Conservation (phyloP, 2,113 vertebrate genomes). For the Scatophagus argus region DNA sequence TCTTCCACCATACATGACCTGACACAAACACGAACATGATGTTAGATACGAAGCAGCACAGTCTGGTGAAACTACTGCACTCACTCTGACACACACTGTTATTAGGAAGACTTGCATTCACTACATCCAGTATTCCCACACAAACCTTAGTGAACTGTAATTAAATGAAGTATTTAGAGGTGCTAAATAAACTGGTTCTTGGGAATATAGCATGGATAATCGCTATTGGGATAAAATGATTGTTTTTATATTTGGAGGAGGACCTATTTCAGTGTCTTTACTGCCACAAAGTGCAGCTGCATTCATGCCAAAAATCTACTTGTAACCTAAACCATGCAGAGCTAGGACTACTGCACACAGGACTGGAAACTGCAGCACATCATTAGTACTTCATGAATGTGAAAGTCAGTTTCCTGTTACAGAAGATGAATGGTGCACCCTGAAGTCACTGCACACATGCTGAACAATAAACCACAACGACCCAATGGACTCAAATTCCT, state of each 20-base stretch:
- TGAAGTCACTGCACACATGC: slow-evolving; percentile 16
- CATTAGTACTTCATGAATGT: slow-evolving; percentile 1
- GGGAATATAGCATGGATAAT: neutral
- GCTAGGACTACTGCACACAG: slow-evolving; percentile 59
- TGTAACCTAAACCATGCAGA: slow-evolving; percentile 71
- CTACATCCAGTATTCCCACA: neutral
- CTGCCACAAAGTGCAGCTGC: slow-evolving; percentile 35
- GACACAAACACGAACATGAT: slow-evolving; percentile 63
- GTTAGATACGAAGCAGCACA: slow-evolving; percentile 10
- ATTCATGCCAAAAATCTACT: slow-evolving; percentile 55
- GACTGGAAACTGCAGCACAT: slow-evolving; percentile 61
- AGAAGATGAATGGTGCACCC: neutral
- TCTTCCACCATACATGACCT: slow-evolving; percentile 99
- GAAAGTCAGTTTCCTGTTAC: neutral
- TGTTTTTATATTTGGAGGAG: neutral
- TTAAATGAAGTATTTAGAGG: neutral
- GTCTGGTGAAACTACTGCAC: neutral
- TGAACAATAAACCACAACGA: neutral
- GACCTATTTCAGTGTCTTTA: neutral
- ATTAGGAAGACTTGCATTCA: neutral
- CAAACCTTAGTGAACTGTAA: neutral
- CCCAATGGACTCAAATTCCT: neutral
- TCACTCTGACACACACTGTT: neutral
- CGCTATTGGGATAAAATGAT: neutral
- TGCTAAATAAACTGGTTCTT: neutral